Base-by-base conservation (phyloP, 2,113 vertebrate genomes). In the Nesoenas mayeri region DNA sequence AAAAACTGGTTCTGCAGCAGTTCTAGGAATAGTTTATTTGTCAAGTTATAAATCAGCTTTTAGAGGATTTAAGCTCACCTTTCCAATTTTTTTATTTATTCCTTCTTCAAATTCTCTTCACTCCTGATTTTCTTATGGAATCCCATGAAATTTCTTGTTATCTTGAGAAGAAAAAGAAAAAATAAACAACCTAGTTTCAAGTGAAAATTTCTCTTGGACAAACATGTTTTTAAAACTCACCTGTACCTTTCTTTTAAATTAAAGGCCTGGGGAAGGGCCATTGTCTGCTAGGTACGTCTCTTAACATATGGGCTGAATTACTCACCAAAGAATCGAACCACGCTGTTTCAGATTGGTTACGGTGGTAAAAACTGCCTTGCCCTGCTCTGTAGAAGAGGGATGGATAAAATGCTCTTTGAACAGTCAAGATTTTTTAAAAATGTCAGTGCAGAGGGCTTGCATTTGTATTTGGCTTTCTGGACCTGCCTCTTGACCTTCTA, bases 401-500 rank as follows among this genome's bases (percentile, higher is more conserved):
- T 97, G 97, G 96, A 97, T 98, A 96, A 98, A 98, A 98, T 88
- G 69, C 89, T 97, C 98, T 98, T 98, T 98, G 98, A 98, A 98
- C 97, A 97, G 95, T 91, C 88, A 51, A 85, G 97, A 75, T 86
- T 96, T 96, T 97, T 97, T 84, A 36, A 91, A 75, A 96, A 96
- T 95, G 94, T 97, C 95, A 56, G 97, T 95, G 95, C 98, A 98
- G 96, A 98, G 98, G 97, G 98, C 97, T 98, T 98, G 98, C 97
- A 96, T 98, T 98, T 98, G 95, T 97, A 97, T 97, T 97, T 98
- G 97, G 96, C 97, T 98, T 97, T 94, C 96, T 96, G 97, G 98
- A 96, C 98, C 97, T 97, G 97, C 97, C 96, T 98, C 97, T 98
- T 98, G 98, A 98, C 98, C 98, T 98, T 98, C 98, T 98, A 98